Conservation (phyloP, 2,888 invertebrate species). For the Dynastes maya region DNA sequence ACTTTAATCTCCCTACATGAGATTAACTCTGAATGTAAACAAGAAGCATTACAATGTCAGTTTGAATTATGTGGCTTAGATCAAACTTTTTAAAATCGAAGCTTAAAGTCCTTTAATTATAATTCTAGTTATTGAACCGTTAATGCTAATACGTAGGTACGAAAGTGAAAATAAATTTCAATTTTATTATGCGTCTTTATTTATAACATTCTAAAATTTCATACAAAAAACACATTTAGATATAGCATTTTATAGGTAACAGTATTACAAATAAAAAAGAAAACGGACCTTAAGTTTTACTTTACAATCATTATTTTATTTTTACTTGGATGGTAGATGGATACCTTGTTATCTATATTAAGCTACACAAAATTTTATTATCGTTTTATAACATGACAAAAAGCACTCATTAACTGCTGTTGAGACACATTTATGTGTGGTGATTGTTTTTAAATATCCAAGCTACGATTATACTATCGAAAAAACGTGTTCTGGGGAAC, state of each 20-base stretch:
- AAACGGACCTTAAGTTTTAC: conserved; percentile 34
- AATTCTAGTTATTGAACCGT: too few species aligned
- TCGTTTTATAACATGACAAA: too few species aligned
- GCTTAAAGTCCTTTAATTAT: too few species aligned
- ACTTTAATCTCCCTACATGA: not conserved
- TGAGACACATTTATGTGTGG: too few species aligned
- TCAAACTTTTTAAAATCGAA: too few species aligned
- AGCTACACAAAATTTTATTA: not conserved
- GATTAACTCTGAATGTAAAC: not conserved
- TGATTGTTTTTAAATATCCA: too few species aligned
- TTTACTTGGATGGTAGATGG: conserved; percentile 31
- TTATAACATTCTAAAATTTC: conserved; percentile 52
- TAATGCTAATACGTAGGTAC: too few species aligned
- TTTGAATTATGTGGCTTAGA: too few species aligned
- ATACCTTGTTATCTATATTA: conserved; percentile 6
- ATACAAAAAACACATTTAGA: conserved; percentile 46
- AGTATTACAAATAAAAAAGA: conserved; percentile 23
- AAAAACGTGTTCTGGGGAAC: too few species aligned
- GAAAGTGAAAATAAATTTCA: conserved; percentile 12
- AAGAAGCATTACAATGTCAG: not conserved
- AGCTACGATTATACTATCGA: too few species aligned
- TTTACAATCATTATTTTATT: conserved; percentile 29
- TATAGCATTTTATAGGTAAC: conserved; percentile 49
- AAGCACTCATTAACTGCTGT: too few species aligned
- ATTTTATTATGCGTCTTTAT: conserved; percentile 34